Conservation (phyloP, 2,888 invertebrate species). For the Hanleya hanleyi region DNA sequence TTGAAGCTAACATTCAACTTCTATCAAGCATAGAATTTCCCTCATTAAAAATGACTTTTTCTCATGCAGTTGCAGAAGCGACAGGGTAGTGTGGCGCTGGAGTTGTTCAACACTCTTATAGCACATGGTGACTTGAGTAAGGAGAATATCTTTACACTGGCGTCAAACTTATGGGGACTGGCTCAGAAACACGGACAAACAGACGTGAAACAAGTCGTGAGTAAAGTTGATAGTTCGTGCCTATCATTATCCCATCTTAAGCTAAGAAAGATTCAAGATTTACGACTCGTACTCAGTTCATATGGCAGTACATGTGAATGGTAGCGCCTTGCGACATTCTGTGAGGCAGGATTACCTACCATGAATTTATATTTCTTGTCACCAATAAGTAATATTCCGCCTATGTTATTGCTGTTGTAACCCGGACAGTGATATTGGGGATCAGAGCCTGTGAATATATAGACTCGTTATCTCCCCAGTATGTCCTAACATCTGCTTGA, state of each 20-base stretch:
- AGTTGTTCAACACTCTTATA: conserved; percentile 74
- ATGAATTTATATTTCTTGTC: neutral
- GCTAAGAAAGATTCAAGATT: too few relatives aligned
- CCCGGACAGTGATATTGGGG: too few relatives aligned
- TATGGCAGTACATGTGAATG: too few relatives aligned
- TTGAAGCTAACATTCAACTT: conserved; percentile 84
- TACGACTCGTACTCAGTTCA: too few relatives aligned
- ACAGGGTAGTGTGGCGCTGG: conserved; percentile 81
- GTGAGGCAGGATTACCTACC: too few relatives aligned
- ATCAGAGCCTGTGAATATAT: too few relatives aligned
- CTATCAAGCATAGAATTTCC: conserved; percentile 81
- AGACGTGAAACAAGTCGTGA: conserved; percentile 74
- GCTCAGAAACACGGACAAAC: conserved; percentile 80
- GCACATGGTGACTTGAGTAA: conserved; percentile 71
- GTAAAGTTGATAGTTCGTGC: conserved; percentile 8
- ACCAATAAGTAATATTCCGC: too few relatives aligned
- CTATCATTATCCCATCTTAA: too few relatives aligned
- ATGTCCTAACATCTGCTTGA: too few relatives aligned
- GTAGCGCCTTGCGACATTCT: too few relatives aligned
- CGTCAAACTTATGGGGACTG: conserved; percentile 87
- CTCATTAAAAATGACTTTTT: conserved; percentile 74
- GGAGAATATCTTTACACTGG: conserved; percentile 79
- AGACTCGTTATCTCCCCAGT: too few relatives aligned
- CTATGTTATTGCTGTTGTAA: too few relatives aligned
- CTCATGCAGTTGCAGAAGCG: conserved; percentile 63